Base-by-base conservation (phyloP, 2,888 invertebrate species). In the Erebia aethiops region DNA sequence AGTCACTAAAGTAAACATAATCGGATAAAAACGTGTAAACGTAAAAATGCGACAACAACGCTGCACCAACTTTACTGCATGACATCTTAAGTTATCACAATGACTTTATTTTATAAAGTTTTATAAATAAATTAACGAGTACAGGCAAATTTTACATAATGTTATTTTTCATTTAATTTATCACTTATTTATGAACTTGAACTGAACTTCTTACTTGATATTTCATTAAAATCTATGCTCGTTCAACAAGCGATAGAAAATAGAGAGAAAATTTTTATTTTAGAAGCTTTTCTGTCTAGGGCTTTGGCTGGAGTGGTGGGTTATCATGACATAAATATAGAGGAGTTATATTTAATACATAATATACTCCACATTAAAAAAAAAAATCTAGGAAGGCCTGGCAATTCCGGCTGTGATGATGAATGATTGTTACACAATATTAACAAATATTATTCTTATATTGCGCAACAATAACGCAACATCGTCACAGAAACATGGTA, bases 41-140 rank as follows among this genome's bases (percentile, higher is more conserved):
- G 66, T 69, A 64, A 68, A 69, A 66, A 67, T 71, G 60, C 57
- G 66, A 65, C 54, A 43, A 74, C 65, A 79, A 83, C 81, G 81
- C 81, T 84, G 87, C 87, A 85, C 84, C 85, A 85, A 84, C 62
- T 14, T 62, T 18, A 62, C 84, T 85, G 84, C 83, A 86, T 86
- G 85, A 87, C 85, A 87, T 82, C 81, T 83, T 87, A 85, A 83
- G 79, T 87, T 92, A 92, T 92, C 91, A 92, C 91, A 89, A 87
- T 88, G 81, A 89, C 85, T 85, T 87, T 84, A 84, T 82, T 80
- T 81, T 81, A 81, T 79, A 79, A 79, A 81, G 77, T 78, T 78
- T 79, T 78, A 82, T 82, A 46, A 43, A 58, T 49, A 26, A 26
- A 58, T 49, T 67, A 67, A 58, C 67, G 49, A 67, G 67, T 43